A percentile compares a stretch with the other conserved stretches of the same genome.
Conservation (phyloP, 1,140 invertebrate species). For the Saccostrea echinata region DNA sequence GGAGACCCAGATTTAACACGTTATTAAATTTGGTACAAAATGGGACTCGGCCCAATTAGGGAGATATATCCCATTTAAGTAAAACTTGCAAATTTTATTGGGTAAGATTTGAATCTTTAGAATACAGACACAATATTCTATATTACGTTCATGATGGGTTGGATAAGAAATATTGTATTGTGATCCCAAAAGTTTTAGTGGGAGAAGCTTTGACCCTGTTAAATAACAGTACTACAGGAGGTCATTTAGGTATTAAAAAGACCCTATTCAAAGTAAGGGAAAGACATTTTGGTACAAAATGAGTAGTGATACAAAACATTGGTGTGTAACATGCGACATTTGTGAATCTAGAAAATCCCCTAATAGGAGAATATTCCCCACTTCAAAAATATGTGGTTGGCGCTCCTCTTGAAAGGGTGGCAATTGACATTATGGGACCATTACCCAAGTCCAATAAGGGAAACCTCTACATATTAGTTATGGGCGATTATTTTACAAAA, state of each 20-base stretch:
- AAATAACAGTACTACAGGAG: constrained; percentile 41
- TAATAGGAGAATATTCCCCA: constrained; percentile 31
- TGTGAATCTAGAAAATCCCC: constrained; percentile 39
- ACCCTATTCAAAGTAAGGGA: constrained; percentile 45
- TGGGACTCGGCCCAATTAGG: constrained; percentile 33
- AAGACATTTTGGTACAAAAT: constrained; percentile 44
- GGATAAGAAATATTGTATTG: constrained; percentile 24
- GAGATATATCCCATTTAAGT: constrained; percentile 26
- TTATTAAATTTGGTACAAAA: constrained; percentile 37
- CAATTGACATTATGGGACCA: constrained; percentile 51
- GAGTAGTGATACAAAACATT: constrained; percentile 42
- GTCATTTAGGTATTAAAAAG: constrained; percentile 41
- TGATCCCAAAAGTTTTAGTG: constrained; percentile 32
- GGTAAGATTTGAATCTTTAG: constrained; percentile 23
- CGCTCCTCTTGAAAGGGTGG: constrained; percentile 35
- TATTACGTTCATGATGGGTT: constrained; percentile 15
- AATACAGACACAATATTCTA: constrained; percentile 28
- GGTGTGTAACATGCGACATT: constrained; percentile 47
- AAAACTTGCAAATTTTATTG: constrained; percentile 39
- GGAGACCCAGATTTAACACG: too few species aligned
- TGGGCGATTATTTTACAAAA: constrained; percentile 66
- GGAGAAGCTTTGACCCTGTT: constrained; percentile 14
- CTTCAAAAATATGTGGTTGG: constrained; percentile 53
- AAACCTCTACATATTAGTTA: constrained; percentile 68
- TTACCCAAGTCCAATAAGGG: constrained; percentile 47